Conservation (phyloP, 2,113 vertebrate species). For the Sphyrna mokarran region DNA sequence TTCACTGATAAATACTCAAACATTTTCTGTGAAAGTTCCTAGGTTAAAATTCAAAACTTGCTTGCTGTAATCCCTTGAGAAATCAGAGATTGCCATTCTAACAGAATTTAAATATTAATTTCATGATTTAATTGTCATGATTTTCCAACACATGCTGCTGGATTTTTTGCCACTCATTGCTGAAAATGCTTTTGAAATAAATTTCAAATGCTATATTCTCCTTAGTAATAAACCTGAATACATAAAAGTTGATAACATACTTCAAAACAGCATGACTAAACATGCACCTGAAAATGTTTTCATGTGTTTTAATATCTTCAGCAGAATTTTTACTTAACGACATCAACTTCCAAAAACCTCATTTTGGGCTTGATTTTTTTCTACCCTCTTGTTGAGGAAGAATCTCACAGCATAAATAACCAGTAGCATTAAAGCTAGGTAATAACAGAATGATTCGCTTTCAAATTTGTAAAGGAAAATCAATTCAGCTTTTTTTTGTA, state of each 20-base stretch:
- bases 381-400: background rate
- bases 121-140: background rate
- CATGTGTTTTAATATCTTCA: background rate
- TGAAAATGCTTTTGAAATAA: background rate
- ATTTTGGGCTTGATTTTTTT: background rate
- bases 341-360: background rate
- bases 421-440: background rate
- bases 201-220: background rate
- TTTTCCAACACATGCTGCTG: background rate
- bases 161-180: background rate
- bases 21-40: background rate
- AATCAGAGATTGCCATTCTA: background rate
- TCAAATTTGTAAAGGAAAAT: background rate
- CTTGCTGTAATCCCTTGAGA: background rate
- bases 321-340: background rate
- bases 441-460: background rate
- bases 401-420: background rate
- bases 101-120: background rate
- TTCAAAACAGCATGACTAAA: background rate
- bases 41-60: background rate
- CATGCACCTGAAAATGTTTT: background rate
- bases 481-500: background rate
- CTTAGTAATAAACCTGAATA: background rate
- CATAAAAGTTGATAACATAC: background rate
- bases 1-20: background rate